These are phyloP conservation scores for Tychaedon coryphoeus DNA, from an alignment of 2,113 vertebrate genomes.

Conservation along the genomic window DNA sequence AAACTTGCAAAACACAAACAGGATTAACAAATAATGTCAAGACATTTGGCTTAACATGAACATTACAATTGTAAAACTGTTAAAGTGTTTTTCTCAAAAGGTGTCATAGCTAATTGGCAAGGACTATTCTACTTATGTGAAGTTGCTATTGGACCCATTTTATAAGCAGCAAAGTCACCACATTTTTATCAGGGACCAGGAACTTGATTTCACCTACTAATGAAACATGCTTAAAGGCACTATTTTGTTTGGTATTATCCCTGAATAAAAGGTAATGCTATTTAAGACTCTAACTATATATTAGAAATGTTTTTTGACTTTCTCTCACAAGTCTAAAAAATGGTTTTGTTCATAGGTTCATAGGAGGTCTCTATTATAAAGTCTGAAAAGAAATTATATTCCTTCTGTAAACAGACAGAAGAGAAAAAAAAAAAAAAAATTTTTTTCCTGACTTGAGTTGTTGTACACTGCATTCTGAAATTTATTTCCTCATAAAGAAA, in stretches of 20 bases:
- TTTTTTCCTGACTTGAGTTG: neutral
- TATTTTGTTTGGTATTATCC: neutral
- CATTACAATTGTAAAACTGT: neutral
- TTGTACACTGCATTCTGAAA: neutral
- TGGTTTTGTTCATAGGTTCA: neutral
- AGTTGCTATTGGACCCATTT: neutral
- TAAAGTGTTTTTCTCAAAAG: neutral
- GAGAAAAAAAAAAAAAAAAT: neutral
- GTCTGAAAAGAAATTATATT: neutral
- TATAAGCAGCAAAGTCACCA: neutral
- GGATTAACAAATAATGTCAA: neutral
- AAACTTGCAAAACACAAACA: neutral
- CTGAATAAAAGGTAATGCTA: neutral
- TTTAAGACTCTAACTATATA: neutral
- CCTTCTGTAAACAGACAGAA: neutral
- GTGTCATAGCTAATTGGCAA: neutral
- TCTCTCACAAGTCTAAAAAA: neutral
- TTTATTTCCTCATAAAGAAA: neutral
- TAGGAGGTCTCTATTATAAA: neutral
- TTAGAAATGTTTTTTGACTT: accelerated
- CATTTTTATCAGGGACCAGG: neutral
- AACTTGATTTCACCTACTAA: neutral
- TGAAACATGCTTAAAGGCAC: neutral
- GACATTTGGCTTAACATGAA: neutral
- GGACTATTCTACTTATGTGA: no score